These are phyloP conservation scores for Australoheros scitulus DNA, from an alignment of 2,113 vertebrate species.

Conservation along the genomic window DNA sequence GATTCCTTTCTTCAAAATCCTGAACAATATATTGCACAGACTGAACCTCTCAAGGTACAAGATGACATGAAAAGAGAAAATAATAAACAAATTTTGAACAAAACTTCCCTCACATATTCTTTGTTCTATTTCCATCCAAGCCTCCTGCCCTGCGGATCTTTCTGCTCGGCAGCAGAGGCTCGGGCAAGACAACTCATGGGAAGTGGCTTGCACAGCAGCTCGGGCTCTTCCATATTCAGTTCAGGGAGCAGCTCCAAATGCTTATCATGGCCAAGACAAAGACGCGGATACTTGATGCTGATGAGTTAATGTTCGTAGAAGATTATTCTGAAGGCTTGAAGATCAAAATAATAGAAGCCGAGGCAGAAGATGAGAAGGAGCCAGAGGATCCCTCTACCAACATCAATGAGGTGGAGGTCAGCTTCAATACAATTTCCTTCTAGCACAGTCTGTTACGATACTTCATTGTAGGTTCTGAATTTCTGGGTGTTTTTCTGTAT, in stretches of 20 bases:
- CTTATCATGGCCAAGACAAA: slow-evolving; percentile 86
- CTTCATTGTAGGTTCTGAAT: background rate
- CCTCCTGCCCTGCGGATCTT: slow-evolving; percentile 88
- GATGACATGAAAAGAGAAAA: background rate
- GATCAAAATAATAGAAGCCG: slow-evolving; percentile 55
- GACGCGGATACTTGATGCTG: slow-evolving; percentile 73
- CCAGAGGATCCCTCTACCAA: background rate
- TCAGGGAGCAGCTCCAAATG: slow-evolving; percentile 89
- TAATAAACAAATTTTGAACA: background rate
- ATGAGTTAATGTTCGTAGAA: slow-evolving; percentile 79
- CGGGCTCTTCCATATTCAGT: slow-evolving; percentile 92
- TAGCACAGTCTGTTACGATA: background rate
- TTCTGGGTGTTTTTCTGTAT: slow-evolving; percentile 15
- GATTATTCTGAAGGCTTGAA: slow-evolving; percentile 70
- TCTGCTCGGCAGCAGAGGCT: slow-evolving; percentile 85
- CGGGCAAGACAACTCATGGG: slow-evolving; percentile 87
- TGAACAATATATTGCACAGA: slow-evolving; percentile 81
- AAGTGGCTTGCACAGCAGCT: slow-evolving; percentile 85
- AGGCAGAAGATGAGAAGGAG: slow-evolving; percentile 1
- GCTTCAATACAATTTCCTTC: background rate
- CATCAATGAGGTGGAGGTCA: slow-evolving; percentile 32
- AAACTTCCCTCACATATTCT: background rate
- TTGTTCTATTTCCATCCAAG: slow-evolving; percentile 66
- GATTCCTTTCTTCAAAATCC: slow-evolving; percentile 87
- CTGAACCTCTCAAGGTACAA: slow-evolving; percentile 85